A percentile compares a stretch with the other conserved stretches of the same genome.
phyloP scores from a whole-genome alignment of 2,113 vertebrate species.

The Romanogobio albipinnatus region DNA sequence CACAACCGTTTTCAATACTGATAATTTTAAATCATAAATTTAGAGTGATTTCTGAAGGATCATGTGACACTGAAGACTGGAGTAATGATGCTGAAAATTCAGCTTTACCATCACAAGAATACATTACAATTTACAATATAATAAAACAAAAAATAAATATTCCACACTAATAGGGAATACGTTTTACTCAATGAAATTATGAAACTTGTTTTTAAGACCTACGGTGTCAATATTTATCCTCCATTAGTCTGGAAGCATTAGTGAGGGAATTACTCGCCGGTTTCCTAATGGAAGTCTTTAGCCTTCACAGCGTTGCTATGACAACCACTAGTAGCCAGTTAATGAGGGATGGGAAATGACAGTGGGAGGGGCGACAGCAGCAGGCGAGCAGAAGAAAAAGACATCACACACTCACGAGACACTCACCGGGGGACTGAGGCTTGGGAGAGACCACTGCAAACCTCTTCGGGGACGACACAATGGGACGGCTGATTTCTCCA shows the following conservation, averaged over 20 bases:
- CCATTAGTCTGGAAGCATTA: background rate
- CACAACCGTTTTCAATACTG: no score
- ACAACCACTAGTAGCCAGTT: conserved; percentile 62
- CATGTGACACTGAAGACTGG: no score
- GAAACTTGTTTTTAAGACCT: background rate
- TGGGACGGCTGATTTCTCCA: conserved; percentile 70
- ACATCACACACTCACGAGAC: conserved; percentile 74
- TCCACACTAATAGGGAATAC: no score
- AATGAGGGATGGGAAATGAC: conserved; percentile 50
- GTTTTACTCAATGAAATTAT: background rate
- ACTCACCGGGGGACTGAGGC: conserved; percentile 87
- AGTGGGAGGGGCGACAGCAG: conserved; percentile 19
- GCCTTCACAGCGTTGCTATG: conserved; percentile 64
- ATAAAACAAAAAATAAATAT: no score
- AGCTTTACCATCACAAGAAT: no score
- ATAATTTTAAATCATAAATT: no score
- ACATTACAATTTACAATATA: no score
- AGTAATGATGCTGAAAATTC: no score
- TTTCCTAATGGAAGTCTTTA: conserved; percentile 20
- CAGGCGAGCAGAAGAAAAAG: background rate
- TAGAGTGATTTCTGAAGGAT: no score
- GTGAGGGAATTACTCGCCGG: background rate
- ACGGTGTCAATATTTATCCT: background rate
- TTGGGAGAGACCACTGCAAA: conserved; percentile 80
- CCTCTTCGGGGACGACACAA: conserved; percentile 85